A percentile compares a stretch with the other conserved stretches of the same genome.
Evolutionary conservation across 1,140 invertebrate genomes (phyloP).

Genomic region (Drosophila arawakana): DNA sequence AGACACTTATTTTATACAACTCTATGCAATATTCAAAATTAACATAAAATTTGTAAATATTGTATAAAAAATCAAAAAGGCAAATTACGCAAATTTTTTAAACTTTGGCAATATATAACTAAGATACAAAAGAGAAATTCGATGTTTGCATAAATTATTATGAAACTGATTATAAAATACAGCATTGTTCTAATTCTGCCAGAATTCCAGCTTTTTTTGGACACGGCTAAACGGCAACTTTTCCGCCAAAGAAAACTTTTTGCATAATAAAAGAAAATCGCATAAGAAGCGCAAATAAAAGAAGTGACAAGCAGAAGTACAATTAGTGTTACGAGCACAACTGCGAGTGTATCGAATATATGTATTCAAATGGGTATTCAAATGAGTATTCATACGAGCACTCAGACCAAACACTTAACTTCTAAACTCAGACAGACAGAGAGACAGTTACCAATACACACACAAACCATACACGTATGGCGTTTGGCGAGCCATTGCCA

Average conservation of each 20-base stretch:
- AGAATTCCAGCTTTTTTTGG: conserved; percentile 8
- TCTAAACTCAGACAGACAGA: conserved; percentile 2
- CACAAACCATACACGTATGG: conserved; percentile 12
- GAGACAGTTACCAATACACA: conserved; percentile 16
- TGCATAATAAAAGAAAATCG: conserved; percentile 27
- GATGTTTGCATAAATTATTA: background rate
- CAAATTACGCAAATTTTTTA: too few species aligned
- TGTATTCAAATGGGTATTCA: conserved; percentile 1
- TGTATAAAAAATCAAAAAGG: too few species aligned
- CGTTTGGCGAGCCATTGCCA: conserved; percentile 56
- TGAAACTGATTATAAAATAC: conserved; percentile 1
- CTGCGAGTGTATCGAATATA: background rate
- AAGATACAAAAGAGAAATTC: too few species aligned
- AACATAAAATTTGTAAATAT: too few species aligned
- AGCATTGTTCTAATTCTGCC: background rate
- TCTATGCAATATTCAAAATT: too few species aligned
- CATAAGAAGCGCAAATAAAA: conserved; percentile 33
- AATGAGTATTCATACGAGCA: conserved; percentile 10
- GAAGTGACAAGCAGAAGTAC: conserved; percentile 13
- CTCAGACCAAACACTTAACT: conserved; percentile 9
- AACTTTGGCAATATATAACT: too few species aligned
- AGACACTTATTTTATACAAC: too few species aligned
- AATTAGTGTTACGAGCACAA: conserved; percentile 44
- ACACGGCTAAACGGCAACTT: conserved; percentile 35
- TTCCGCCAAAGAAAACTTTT: conserved; percentile 21